phyloP scores from a whole-genome alignment of 2,797 vertebrate species.

The Brachymystax lenok region DNA sequence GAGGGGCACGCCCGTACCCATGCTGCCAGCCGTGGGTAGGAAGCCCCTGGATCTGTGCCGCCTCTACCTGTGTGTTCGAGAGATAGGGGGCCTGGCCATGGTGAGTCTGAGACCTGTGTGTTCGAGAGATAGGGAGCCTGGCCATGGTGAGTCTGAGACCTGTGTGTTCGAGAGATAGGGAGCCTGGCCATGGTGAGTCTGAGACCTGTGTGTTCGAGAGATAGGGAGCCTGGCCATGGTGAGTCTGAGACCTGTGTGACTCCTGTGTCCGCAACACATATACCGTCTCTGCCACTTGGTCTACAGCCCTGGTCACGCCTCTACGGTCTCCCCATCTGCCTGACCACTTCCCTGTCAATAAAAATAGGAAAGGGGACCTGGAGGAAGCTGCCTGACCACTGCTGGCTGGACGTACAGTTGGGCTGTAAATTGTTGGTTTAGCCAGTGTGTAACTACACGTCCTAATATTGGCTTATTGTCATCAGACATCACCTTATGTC shows the following conservation, averaged over 20 bases:
- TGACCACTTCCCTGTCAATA: too few relatives aligned
- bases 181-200: too few relatives aligned
- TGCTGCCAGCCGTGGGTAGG: conserved; percentile 89
- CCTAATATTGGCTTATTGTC: too few relatives aligned
- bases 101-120: conserved; percentile 68
- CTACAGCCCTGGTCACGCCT: too few relatives aligned
- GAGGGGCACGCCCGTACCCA: conserved; percentile 84
- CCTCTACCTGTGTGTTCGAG: conserved; percentile 88
- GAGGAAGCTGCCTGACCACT: neutral
- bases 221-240: conserved; percentile 81
- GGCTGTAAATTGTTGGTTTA: too few relatives aligned
- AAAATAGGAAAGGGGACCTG: too few relatives aligned
- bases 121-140: neutral
- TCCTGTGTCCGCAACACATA: neutral
- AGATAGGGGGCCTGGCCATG: conserved; percentile 94
- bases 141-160: conserved; percentile 45
- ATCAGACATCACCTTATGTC: too few relatives aligned
- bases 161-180: conserved; percentile 85
- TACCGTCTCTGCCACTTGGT: neutral
- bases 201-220: conserved; percentile 84
- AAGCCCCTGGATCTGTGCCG: conserved; percentile 93
- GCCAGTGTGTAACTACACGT: too few relatives aligned
- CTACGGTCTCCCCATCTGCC: too few relatives aligned
- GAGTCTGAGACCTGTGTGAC: conserved; percentile 70
- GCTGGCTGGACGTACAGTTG: neutral